phyloP scores from a whole-genome alignment of 1,140 invertebrate genomes.

The Melipona quadrifasciata region DNA sequence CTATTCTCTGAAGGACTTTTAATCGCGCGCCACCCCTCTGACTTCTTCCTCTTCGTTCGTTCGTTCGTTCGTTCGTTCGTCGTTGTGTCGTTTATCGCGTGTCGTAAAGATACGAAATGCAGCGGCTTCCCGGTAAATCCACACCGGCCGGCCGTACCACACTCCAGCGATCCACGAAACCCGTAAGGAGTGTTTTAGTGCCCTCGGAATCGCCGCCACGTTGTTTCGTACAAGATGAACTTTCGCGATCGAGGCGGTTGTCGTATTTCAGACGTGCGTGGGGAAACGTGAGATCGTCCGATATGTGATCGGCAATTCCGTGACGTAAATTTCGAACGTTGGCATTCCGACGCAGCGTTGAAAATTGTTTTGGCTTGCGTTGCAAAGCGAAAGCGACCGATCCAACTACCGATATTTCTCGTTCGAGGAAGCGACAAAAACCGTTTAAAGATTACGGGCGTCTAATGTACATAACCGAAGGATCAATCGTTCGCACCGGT shows the following conservation, averaged over 20 bases:
- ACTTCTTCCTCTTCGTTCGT: slow-evolving; percentile 43
- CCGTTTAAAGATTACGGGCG: neutral
- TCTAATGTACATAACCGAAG: neutral
- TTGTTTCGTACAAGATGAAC: neutral
- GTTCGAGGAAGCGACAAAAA: neutral
- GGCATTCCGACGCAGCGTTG: neutral
- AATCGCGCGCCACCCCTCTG: slow-evolving; percentile 66
- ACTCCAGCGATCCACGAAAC: neutral
- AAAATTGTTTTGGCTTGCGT: neutral
- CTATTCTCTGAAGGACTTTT: slow-evolving; percentile 74
- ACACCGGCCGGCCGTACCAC: neutral
- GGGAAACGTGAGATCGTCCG: neutral
- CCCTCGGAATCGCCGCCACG: slow-evolving; percentile 8
- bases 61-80: slow-evolving; percentile 24
- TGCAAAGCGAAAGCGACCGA: neutral
- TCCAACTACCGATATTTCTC: neutral
- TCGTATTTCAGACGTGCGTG: slow-evolving; percentile 25
- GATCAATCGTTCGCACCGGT: neutral
- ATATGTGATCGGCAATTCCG: neutral
- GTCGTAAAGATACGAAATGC: slow-evolving; percentile 59
- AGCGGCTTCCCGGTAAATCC: slow-evolving; percentile 29
- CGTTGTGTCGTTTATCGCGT: slow-evolving; percentile 68
- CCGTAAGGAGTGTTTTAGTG: slow-evolving; percentile 32
- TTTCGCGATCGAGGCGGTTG: neutral
- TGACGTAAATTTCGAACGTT: neutral